Evolutionary conservation across 2,113 vertebrate species (phyloP).

Genomic region (Romanogobio albipinnatus): DNA sequence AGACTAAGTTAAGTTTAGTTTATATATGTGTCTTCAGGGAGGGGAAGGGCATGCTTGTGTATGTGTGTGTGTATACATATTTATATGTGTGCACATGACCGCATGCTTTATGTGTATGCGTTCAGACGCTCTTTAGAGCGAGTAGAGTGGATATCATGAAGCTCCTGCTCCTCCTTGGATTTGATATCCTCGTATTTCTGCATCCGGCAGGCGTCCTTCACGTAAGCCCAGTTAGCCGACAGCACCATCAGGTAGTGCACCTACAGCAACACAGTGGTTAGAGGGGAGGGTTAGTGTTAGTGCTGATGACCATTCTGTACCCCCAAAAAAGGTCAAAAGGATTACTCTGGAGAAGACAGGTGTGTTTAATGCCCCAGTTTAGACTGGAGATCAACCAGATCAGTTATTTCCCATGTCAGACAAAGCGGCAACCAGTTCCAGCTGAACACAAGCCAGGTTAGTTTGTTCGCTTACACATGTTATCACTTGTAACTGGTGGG

Average conservation of each 20-base stretch:
- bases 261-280: constrained; percentile 83
- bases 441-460: constrained; percentile 16
- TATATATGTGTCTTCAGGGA: constrained; percentile 43
- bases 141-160: constrained; percentile 98
- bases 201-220: constrained; percentile 98
- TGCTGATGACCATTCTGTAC: not conserved
- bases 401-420: constrained; percentile 3
- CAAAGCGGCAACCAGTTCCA: not conserved
- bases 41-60: constrained; percentile 45
- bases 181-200: constrained; percentile 99
- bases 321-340: not conserved
- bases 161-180: constrained; percentile 98
- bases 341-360: not conserved
- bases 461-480: constrained; percentile 26
- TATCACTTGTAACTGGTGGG: not conserved
- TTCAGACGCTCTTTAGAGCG: constrained; percentile 99
- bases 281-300: constrained; percentile 49
- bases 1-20: constrained; percentile 24
- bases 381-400: not conserved
- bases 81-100: constrained; percentile 77
- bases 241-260: constrained; percentile 99
- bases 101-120: constrained; percentile 66
- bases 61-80: constrained; percentile 43
- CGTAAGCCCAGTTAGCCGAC: constrained; percentile 98
- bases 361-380: not conserved